Conservation (phyloP, 2,888 invertebrate species). For the Sphaeridia pumilis region DNA sequence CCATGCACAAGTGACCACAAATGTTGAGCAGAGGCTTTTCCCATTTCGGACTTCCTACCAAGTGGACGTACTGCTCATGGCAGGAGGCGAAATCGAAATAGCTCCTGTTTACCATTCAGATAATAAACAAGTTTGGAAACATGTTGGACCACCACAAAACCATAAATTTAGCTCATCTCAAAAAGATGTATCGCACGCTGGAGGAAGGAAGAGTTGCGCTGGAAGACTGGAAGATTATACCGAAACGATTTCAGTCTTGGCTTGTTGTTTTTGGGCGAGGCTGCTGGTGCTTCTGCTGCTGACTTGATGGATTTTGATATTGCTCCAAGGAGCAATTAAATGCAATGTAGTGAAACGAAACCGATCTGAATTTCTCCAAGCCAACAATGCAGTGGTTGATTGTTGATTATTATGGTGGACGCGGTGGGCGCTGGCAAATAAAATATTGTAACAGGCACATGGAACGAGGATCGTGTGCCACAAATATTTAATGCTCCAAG, state of each 20-base stretch:
- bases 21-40: not conserved
- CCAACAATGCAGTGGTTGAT: too few species aligned
- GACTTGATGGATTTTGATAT: constrained; percentile 8
- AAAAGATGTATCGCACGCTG: constrained; percentile 1
- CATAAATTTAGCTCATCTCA: constrained; percentile 2
- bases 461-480: not conserved
- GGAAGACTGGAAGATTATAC: too few species aligned
- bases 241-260: not conserved
- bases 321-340: constrained; percentile 20
- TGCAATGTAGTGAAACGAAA: constrained; percentile 9
- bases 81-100: not conserved
- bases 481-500: not conserved
- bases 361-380: not conserved
- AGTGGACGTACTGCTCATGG: too few species aligned
- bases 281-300: too few species aligned
- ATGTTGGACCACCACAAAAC: too few species aligned
- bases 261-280: constrained; percentile 12
- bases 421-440: not conserved
- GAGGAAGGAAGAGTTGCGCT: too few species aligned
- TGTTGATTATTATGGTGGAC: too few species aligned
- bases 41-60: not conserved
- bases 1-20: too few species aligned
- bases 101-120: not conserved
- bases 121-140: not conserved
- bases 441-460: not conserved